Evolutionary conservation across 2,888 invertebrate species (phyloP), one percentile per base, ranked within the genome.

Genomic region (Microctonus hyperodae): DNA sequence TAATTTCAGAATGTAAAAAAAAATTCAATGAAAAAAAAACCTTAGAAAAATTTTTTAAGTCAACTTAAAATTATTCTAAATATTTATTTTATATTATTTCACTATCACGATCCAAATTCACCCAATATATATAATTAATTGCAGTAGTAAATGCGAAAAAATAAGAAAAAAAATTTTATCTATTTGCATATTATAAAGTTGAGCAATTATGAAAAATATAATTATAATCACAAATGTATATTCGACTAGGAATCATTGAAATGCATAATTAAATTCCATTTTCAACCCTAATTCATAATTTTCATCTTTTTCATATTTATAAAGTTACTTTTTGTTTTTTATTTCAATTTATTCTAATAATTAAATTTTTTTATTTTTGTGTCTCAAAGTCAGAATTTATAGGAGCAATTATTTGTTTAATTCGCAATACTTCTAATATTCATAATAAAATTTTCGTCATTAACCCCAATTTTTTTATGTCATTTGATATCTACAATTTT

Each of bases 161-260:
- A 35, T 20, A 33, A 35, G 35, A 57, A 57, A 2, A 57, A 59
- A 35, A 44, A 11, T 20, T 35, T 23, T n/a, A n/a, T 35, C 2
- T 10, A 23, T 4, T n/a, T 25, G 22, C 20, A 13, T 22, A 44
- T 40, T n/a, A 40, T n/a, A 28, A 6, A n/a, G n/a, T n/a, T 44
- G 40, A 44, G 58, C 40, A 59, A 59, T 59, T 25, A 28, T 37
- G n/a, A 40, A n/a, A n/a, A 35, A 9, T 11, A 35, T 35, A 13
- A 37, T 37, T 3, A 37, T 37, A n/a, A 37, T 35, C 4, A 37
- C n/a, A 37, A 13, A n/a, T 37, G 16, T 13, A 59, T 44, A 40
- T n/a, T 25, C 20, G 58, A 40, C 58, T 59, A 44, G 58, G 37
- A 59, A 59, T 59, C 25, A 40, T 59, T 31, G 16, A 10, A 59